Evolutionary conservation across 2,888 invertebrate species (phyloP), one percentile per base, ranked within the genome.

Genomic region (Pandemis corylana): DNA sequence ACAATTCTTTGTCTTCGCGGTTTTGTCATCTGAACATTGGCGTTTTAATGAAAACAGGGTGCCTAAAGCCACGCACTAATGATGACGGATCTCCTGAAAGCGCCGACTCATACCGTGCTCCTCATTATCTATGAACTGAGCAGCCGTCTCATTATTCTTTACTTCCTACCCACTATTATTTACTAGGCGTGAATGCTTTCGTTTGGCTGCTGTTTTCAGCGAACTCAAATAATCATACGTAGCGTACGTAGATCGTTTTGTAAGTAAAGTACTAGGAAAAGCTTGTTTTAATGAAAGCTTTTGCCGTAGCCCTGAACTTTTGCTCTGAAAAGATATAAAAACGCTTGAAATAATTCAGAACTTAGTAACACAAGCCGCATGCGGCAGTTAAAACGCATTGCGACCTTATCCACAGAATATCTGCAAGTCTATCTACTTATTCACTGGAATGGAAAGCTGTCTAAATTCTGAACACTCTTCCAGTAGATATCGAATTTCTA

Each of bases 11-110:
- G 83, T 80, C 62, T 78, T 78, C 78, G 74, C 80, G 76, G 83
- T 81, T 87, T 87, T 88, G 88, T 88, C 85, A 85, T 89, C 87
- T 85, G 86, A 88, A 89, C 89, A 89, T 90, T 86, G 90, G 85
- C 81, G 87, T 91, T 89, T 89, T 90, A 93, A 92, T 93, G 93
- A 92, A 92, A 91, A 88, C 89, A 82, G 85, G 80, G 80, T 84
- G 90, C 92, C 90, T 81, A 85, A 81, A 91, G 91, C 89, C 81
- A 80, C 84, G 81, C 89, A 81, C 90, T 93, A 93, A 93, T 93
- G 93, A 94, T 90, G 91, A 91, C 90, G 88, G 89, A 90, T 91
- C 88, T 86, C 78, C 84, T 89, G 89, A 92, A 91, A 91, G 89
- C 89, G 89, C 86, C 83, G 83, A 84, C 86, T 87, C 82, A 85